Evolutionary conservation across 2,797 vertebrate species (phyloP), one percentile per base, ranked within the genome.

Genomic region (Paratrypauchen microcephalus): DNA sequence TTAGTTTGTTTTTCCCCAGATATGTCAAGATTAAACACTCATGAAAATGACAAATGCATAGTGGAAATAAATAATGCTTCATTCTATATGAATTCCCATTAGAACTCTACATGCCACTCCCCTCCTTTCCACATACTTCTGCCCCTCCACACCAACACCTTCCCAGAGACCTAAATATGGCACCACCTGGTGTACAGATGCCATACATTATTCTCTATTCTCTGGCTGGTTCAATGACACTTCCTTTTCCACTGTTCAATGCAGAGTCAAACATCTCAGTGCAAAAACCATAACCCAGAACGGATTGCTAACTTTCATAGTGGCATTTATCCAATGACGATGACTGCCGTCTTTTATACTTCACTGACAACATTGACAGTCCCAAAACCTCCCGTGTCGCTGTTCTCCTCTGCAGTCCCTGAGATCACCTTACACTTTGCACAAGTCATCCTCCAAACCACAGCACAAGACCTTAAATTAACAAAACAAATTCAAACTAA

Each of bases 381-480:
- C 54, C 66, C 21, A 63, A 36, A 66, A 69, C 30, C 68, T 55
- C 57, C 41, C 76, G 70, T 39, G 65, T 30, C 39, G 74, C 66
- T 60, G 72, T 71, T 56, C 60, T 69, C 71, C 78, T 75, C 79
- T 71, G 74, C 78, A 73, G 87, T 91, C 90, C 92, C 93, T 93
- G 92, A 94, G 93, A 92, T 92, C 90, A 90, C 88, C 88, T 90
- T 83, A 86, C 74, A 82, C 85, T 85, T 71, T 68, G 78, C 81
- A 77, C 85, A 87, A 89, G 87, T 86, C 82, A 77, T 87, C 87
- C 81, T 87, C 80, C 67, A 41, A 68, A 70, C 79, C 79, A 73
- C 66, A 75, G 70, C 78, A 71, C 79, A 2, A 69, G 16, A 69
- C 69, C 68, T 70, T 75, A 74, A 83, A 86, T 74, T 84, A 12